phyloP scores from a whole-genome alignment of 2,888 invertebrate species.

The Amphipyra berbera region DNA sequence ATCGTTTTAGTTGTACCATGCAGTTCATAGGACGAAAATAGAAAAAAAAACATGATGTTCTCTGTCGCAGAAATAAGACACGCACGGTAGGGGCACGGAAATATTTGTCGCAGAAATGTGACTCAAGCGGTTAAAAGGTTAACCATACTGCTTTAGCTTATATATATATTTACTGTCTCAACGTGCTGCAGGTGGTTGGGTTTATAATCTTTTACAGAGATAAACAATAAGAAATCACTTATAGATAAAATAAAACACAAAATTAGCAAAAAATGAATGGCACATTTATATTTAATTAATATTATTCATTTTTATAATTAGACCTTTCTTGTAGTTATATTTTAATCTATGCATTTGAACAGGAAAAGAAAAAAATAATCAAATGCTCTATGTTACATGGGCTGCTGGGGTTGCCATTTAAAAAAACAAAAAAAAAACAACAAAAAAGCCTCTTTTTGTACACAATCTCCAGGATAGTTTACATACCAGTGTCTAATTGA shows the following conservation, averaged over 20 bases:
- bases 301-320: conserved; percentile 90
- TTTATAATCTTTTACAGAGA: too few relatives aligned
- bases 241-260: conserved; percentile 82
- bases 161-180: too few relatives aligned
- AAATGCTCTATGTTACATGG: conserved; percentile 79
- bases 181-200: too few relatives aligned
- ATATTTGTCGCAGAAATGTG: too few relatives aligned
- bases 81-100: too few relatives aligned
- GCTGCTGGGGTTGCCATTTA: conserved; percentile 71
- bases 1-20: too few relatives aligned
- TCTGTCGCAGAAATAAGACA: too few relatives aligned
- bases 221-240: neutral
- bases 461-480: conserved; percentile 79
- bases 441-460: conserved; percentile 81
- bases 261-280: conserved; percentile 90
- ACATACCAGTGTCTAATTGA: conserved; percentile 68
- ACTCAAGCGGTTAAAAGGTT: too few relatives aligned
- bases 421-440: conserved; percentile 70
- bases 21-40: too few relatives aligned
- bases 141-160: too few relatives aligned
- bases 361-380: conserved; percentile 71
- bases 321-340: conserved; percentile 87
- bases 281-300: conserved; percentile 90
- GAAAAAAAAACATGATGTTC: too few relatives aligned
- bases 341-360: conserved; percentile 86